Percentiles rank a stretch among this genome's conserved stretches.
phyloP scores from a whole-genome alignment of 2,113 vertebrate genomes.

The Phylloscopus whistleri region DNA sequence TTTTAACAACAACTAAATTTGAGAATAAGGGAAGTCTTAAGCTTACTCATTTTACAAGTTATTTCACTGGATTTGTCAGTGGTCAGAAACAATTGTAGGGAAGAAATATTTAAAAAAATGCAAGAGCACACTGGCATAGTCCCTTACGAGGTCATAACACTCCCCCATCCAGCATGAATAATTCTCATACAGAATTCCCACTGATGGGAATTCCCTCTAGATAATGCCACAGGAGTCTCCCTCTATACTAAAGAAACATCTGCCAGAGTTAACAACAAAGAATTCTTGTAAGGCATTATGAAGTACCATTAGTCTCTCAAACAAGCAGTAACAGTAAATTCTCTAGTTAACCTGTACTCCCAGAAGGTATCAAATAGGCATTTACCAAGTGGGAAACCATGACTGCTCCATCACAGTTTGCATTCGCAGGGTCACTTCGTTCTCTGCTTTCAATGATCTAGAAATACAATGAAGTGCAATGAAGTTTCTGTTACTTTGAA shows the following conservation, averaged over 20 bases:
- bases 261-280: not conserved
- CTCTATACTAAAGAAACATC: not conserved
- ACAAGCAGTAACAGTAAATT: not conserved
- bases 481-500: not conserved
- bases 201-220: not conserved
- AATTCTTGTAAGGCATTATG: not conserved
- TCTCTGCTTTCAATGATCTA: slow-evolving; percentile 95
- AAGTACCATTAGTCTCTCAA: not conserved
- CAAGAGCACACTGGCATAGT: not conserved
- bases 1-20: not conserved
- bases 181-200: not conserved
- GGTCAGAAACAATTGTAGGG: not conserved
- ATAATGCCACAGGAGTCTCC: not conserved
- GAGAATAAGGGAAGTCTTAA: not conserved
- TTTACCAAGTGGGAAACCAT: slow-evolving; percentile 93
- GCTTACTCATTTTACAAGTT: not conserved
- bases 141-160: not conserved
- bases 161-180: not conserved
- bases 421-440: slow-evolving; percentile 77
- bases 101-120: not conserved
- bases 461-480: not conserved
- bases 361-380: not conserved
- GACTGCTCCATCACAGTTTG: slow-evolving; percentile 86
- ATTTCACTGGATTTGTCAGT: not conserved
- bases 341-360: not conserved